Evolutionary conservation across 2,797 vertebrate species (phyloP), one percentile per base, ranked within the genome.

Genomic region (Heterohyrax brucei): DNA sequence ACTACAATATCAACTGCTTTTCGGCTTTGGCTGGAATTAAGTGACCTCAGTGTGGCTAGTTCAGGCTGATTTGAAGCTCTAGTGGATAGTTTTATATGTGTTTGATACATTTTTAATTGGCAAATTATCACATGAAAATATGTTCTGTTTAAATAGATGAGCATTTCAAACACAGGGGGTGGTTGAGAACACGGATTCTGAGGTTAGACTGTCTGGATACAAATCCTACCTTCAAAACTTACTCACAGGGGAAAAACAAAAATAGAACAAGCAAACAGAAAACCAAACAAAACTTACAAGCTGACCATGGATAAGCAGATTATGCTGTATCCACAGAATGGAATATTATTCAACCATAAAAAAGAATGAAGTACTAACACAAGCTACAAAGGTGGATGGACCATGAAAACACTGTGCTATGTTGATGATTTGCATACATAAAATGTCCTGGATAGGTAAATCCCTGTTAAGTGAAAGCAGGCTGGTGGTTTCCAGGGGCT

Each of bases 71-170:
- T 56, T 46, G 88, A 96, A 92, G 78, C 79, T 89, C 76, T 70
- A 24, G 53, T 53, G 46, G 76, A 7, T 30, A 85, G 21, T 89
- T 85, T 88, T 90, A 82, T 81, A 50, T 78, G 59, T 75, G 94
- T 87, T 22, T 68, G 56, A 84, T 80, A 76, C 13, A 77, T 13
- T 78, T 88, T 85, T 73, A 75, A 95, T 22, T 81, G 53, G 30
- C 8, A 95, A 93, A 90, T 75, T 81, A 91, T 88, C 86, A 72
- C 30, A 88, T 88, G 48, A 80, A 95, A 90, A 96, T 89, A 78
- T 78, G 66, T 92, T 14, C 59, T 81, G 21, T 80, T 81, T 94
- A 92, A 83, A 16, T 79, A 87, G 76, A 26, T 93, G 88, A 91
- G 44, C 87, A 86, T 70, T 88, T 90, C 90, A 39, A 85, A 95